These are phyloP conservation scores for Drosophila cardini DNA, from an alignment of 1,140 invertebrate genomes.

Conservation along the genomic window DNA sequence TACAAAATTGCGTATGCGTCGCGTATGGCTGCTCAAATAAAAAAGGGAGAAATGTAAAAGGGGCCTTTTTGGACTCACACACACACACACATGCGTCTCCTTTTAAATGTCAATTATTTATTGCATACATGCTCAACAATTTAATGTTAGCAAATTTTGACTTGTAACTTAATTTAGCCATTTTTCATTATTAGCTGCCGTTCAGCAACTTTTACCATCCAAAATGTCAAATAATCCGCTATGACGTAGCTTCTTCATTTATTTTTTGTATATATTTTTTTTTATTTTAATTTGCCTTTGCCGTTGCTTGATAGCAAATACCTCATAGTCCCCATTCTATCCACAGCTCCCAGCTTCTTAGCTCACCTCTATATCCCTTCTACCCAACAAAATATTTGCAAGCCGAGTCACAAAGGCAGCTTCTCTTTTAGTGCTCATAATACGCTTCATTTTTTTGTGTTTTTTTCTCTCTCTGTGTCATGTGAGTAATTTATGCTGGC, in stretches of 20 bases:
- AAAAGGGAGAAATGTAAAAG: slow-evolving; percentile 24
- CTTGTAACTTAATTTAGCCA: slow-evolving; percentile 71
- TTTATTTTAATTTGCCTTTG: slow-evolving; percentile 62
- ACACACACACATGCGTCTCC: slow-evolving; percentile 34
- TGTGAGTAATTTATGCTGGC: slow-evolving; percentile 67
- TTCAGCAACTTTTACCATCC: slow-evolving; percentile 62
- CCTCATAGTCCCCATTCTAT: not conserved
- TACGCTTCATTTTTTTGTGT: too few species aligned
- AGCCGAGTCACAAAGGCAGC: slow-evolving; percentile 29
- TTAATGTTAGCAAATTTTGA: slow-evolving; percentile 63
- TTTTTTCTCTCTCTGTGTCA: slow-evolving; percentile 47
- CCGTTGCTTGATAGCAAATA: slow-evolving; percentile 7
- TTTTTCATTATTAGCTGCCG: slow-evolving; percentile 75
- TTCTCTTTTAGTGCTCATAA: slow-evolving; percentile 19
- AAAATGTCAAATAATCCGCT: slow-evolving; percentile 52
- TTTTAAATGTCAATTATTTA: slow-evolving; percentile 80
- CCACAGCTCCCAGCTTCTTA: not conserved
- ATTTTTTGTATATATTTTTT: not conserved
- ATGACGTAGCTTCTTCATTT: not conserved
- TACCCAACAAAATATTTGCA: slow-evolving; percentile 29
- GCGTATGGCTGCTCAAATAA: slow-evolving; percentile 11
- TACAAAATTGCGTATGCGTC: slow-evolving; percentile 35
- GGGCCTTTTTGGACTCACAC: slow-evolving; percentile 46
- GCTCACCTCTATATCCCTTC: too few species aligned
- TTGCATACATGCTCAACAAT: slow-evolving; percentile 54